phyloP scores from a whole-genome alignment of 2,797 vertebrate species.

The Calcarius lapponicus region DNA sequence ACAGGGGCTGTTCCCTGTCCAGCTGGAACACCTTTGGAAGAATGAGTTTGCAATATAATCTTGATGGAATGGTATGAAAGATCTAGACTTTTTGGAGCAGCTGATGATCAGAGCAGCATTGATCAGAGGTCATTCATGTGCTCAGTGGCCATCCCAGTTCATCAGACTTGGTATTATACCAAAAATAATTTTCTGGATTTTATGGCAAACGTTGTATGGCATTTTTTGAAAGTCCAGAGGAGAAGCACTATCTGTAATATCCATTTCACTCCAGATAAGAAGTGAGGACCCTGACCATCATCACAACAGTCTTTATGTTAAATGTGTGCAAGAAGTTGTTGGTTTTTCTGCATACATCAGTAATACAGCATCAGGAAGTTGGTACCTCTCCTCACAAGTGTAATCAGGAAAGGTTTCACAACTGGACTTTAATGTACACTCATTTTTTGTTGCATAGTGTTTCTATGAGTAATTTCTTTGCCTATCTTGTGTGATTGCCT shows the following conservation, averaged over 20 bases:
- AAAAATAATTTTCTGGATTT: not conserved
- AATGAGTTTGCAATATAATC: not conserved
- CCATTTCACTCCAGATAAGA: not conserved
- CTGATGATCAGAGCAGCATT: not conserved
- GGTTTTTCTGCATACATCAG: not conserved
- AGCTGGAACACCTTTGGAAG: not conserved
- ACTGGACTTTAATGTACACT: not conserved
- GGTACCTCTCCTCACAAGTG: not conserved
- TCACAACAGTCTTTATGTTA: not conserved
- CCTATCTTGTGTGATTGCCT: not conserved
- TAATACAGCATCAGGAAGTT: not conserved
- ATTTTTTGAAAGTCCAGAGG: not conserved
- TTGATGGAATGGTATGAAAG: not conserved
- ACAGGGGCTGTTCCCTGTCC: not conserved
- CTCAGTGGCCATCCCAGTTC: not conserved
- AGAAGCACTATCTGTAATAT: not conserved
- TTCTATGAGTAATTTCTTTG: not conserved
- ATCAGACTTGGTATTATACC: not conserved
- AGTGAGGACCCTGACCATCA: not conserved
- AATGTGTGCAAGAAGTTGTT: rapidly evolving
- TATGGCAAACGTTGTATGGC: not conserved
- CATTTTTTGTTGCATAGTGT: not conserved
- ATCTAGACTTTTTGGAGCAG: not conserved
- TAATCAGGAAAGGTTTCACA: not conserved
- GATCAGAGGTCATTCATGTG: not conserved